Percentiles rank a stretch among this genome's conserved stretches.
Evolutionary conservation across 2,113 vertebrate species (phyloP).

Genomic region (Etia nguti): DNA sequence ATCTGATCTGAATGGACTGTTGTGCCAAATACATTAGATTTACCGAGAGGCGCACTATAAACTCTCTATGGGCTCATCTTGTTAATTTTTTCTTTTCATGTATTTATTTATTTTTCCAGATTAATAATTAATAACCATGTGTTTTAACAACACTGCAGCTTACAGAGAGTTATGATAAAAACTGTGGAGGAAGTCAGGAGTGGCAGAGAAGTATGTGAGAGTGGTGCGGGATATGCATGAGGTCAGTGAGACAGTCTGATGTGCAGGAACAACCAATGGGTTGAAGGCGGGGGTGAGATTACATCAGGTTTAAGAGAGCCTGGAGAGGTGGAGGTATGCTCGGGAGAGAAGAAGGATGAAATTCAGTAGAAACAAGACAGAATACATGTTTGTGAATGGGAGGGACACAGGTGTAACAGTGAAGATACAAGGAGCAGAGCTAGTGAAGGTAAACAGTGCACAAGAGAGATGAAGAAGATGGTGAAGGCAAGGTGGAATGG

Average conservation of each 20-base stretch:
- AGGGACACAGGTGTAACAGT: rapidly evolving
- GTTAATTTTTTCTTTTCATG: no score
- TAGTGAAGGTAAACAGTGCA: not conserved
- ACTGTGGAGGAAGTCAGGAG: not conserved
- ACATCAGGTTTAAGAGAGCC: not conserved
- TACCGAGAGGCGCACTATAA: no score
- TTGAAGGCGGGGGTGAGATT: not conserved
- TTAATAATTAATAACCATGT: not conserved
- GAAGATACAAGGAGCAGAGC: not conserved
- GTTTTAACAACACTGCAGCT: not conserved
- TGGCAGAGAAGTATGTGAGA: not conserved
- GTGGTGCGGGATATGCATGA: not conserved
- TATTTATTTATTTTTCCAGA: rapidly evolving
- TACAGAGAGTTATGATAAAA: not conserved
- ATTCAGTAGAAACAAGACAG: not conserved
- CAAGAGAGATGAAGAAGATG: rapidly evolving
- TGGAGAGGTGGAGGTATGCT: not conserved
- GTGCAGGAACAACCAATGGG: rapidly evolving
- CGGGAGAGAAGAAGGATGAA: not conserved
- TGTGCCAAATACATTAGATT: no score
- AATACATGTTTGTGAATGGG: not conserved
- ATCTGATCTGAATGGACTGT: no score
- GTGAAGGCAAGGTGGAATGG: not conserved
- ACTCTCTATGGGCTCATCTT: no score
- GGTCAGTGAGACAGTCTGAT: not conserved